Conservation (phyloP, 2,797 vertebrate species). For the Sphenopsis melanotis region DNA sequence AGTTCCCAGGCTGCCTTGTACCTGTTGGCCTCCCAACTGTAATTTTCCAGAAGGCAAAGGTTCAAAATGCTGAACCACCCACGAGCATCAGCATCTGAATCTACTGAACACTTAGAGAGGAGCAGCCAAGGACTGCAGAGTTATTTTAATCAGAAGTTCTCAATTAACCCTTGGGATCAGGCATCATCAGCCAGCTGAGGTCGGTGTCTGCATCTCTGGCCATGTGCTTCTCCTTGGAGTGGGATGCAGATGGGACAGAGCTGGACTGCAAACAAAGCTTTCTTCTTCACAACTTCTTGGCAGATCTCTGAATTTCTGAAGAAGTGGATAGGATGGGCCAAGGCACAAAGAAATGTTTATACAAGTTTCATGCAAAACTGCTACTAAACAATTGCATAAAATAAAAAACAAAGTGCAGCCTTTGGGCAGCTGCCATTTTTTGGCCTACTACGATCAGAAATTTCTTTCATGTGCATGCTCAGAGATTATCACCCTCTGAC, state of each 20-base stretch:
- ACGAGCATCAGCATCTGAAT: background rate
- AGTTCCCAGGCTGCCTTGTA: background rate
- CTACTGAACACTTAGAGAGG: background rate
- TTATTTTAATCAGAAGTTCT: background rate
- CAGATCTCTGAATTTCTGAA: background rate
- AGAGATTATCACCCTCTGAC: background rate
- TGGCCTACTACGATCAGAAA: background rate
- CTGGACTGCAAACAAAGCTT: background rate
- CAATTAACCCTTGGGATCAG: background rate
- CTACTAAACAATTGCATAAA: background rate
- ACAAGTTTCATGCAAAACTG: background rate
- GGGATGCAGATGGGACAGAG: background rate
- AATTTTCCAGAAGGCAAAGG: slow-evolving; percentile 10
- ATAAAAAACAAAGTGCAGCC: background rate
- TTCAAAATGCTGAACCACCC: background rate
- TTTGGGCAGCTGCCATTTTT: background rate
- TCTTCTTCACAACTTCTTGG: background rate
- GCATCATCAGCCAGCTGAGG: background rate
- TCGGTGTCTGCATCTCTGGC: background rate
- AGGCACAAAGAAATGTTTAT: background rate
- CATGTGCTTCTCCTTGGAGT: rapidly evolving
- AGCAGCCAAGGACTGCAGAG: background rate
- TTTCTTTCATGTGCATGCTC: background rate
- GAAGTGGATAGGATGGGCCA: background rate
- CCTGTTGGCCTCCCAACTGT: background rate